Evolutionary conservation across 2,113 vertebrate genomes (phyloP), one percentile per base, ranked within the genome.

Genomic region (Vulpes ferrilata): DNA sequence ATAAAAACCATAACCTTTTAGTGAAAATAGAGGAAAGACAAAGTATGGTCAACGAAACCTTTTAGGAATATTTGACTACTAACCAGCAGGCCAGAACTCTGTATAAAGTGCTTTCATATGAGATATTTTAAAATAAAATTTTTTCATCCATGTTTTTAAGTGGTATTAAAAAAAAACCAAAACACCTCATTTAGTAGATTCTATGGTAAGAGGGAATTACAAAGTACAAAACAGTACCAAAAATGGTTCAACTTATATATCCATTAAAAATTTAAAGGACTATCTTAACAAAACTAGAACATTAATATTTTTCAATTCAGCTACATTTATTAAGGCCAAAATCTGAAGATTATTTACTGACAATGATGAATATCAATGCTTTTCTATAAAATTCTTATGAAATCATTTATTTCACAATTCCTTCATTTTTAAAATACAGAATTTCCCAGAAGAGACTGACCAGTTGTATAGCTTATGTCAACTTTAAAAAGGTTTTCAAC

Each of bases 281-380:
- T 62, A 78, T 32, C 43, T 38, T 88, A 95, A 88, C 30, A 69
- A 83, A 96, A 83, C n/a, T 79, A 85, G 10, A 92, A 30, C 60
- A 69, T 78, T 30, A 81, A 19, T 74, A 78, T 91, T 74, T 60
- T 38, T 78, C 43, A 84, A 73, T 85, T 93, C 35, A 88, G 38
- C 71, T 95, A 88, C 43, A 73, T 57, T 59, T 67, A 95, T 82
- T 89, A 78, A 62, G 38, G 30, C 11, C 43, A 73, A 79, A 51
- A 81, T 32, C 20, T 87, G 73, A 90, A 60, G n/a, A 20, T 83
- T 95, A 20, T 83, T 95, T 92, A 95, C 43, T 55, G 3, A 48
- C 23, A 65, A 38, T 73, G 11, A 85, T 35, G 13, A 79, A n/a
- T 93, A 13, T 60, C 53, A 83, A 84, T 86, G 17, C 27, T 96